Conservation (phyloP, 1,140 invertebrate genomes). For the Calycopis cecrops region DNA sequence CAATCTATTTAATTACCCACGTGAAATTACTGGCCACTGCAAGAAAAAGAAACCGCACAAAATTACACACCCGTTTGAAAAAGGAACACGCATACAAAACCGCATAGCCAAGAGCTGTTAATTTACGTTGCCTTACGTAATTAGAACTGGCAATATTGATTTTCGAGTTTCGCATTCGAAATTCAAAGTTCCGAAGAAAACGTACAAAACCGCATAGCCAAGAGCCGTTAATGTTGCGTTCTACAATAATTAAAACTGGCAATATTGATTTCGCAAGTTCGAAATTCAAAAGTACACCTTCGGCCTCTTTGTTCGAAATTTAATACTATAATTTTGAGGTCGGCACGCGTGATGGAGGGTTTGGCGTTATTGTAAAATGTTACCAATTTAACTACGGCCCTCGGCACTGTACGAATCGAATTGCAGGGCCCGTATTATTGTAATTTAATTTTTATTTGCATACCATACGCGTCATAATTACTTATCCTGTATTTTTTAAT, state of each 20-base stretch:
- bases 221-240: constrained; percentile 52
- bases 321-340: constrained; percentile 61
- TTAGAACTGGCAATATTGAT: constrained; percentile 48
- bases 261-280: constrained; percentile 38
- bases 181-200: constrained; percentile 34
- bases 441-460: constrained; percentile 15
- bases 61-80: constrained; percentile 35
- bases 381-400: constrained; percentile 49
- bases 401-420: constrained; percentile 23
- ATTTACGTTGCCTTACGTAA: constrained; percentile 48
- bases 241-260: constrained; percentile 49
- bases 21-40: constrained; percentile 13
- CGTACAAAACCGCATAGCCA: constrained; percentile 37
- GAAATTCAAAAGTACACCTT: constrained; percentile 35
- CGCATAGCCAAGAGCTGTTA: constrained; percentile 47
- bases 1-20: constrained; percentile 13
- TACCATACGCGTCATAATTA: constrained; percentile 7
- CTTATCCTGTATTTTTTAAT: constrained; percentile 3
- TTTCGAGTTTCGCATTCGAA: constrained; percentile 35
- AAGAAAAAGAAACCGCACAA: constrained; percentile 36
- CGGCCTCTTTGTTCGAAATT: constrained; percentile 46
- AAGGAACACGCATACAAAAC: constrained; percentile 39
- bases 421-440: constrained; percentile 10
- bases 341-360: constrained; percentile 41
- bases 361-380: constrained; percentile 50